phyloP scores from a whole-genome alignment of 2,113 vertebrate species.

The Cryptotis parvus region DNA sequence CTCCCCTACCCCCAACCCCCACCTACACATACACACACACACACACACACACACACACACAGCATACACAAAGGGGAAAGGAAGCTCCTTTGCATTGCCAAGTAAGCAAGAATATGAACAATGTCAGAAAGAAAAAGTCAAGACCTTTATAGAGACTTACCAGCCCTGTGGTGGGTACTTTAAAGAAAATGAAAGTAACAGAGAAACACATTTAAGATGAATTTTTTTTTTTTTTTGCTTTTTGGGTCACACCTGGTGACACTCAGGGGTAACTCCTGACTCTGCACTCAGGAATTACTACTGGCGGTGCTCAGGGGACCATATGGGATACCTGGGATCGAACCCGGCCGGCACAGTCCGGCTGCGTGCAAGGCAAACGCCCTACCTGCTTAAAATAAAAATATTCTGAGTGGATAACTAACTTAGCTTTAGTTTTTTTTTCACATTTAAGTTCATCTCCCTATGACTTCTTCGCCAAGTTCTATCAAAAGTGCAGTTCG shows the following conservation, averaged over 20 bases:
- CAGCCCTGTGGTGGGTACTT: background rate
- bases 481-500: background rate
- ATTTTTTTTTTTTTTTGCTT: too few species aligned
- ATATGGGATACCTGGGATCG: too few species aligned
- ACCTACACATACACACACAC: background rate
- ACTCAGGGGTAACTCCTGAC: too few species aligned
- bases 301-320: too few species aligned
- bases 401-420: background rate
- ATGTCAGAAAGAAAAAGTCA: background rate
- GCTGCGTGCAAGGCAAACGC: too few species aligned
- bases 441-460: background rate
- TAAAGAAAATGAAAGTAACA: background rate
- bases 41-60: background rate
- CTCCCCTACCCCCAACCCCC: background rate
- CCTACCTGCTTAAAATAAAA: background rate
- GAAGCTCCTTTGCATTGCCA: background rate
- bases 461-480: background rate
- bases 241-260: too few species aligned
- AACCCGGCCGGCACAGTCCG: too few species aligned
- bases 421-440: background rate
- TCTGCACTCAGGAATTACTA: too few species aligned
- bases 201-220: background rate
- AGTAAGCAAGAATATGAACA: background rate
- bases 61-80: too few species aligned
- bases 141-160: background rate